Base-by-base conservation (phyloP, 2,113 vertebrate genomes). In the Dicentrarchus labrax region DNA sequence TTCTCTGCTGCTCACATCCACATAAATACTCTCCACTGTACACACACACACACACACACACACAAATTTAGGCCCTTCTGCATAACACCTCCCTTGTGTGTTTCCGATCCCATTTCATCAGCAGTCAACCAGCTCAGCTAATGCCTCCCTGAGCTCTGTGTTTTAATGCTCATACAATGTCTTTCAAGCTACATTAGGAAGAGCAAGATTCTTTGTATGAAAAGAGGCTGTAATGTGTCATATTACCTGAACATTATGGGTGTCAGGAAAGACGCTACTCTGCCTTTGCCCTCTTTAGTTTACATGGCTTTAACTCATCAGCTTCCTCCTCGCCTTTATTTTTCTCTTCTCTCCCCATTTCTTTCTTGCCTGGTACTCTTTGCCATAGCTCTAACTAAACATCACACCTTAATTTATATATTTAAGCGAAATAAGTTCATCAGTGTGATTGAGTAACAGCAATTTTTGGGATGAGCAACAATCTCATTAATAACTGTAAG, bases 141-240 rank as follows among this genome's bases (percentile, higher is more conserved):
- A 87, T 80, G 69, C 75, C 59, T 87, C 77, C 67, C 78, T 10
- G 51, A 87, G 78, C 87, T 69, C 66, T 5, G 11, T 66, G 75
- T 84, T 87, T 80, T 82, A 88, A 86, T 79, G 85, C 72, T 87
- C 80, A 51, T 68, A 77, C 75, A 59, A 65, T 85, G 88, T 90
- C 80, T 90, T 91, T 93, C 89, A 88, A 89, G 89, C 72, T 88
- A 86, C 89, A 90, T 91, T 92, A 92, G 81, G 57, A 88, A 45
- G 43, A 68, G 64, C 48, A 66, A 43, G 67, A 30, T 38, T 56
- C 22, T 54, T 64, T 59, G 78, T 79, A 65, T 67, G 62, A 57
- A 62, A 72, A 66, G 71, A 48, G 41, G 76, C 38, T 50, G 38
- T 68, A 67, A 83, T 89, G 68, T 64, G 48, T 83, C 80, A 53